phyloP scores from a whole-genome alignment of 2,888 invertebrate genomes.

The Plagodis dolabraria region DNA sequence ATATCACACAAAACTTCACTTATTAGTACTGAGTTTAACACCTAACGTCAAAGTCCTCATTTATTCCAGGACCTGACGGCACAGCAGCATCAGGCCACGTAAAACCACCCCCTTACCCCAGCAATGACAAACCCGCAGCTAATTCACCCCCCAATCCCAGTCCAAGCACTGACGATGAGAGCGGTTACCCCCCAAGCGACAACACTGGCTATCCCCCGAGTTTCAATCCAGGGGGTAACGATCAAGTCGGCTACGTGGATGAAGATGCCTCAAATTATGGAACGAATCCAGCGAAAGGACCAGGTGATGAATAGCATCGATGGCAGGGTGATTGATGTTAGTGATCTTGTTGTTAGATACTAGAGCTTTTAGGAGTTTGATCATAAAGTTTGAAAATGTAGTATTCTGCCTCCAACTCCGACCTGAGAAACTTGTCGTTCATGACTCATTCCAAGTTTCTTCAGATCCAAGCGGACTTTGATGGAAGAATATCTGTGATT shows the following conservation, averaged over 20 bases:
- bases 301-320: conserved; percentile 80
- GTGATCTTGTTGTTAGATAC: conserved; percentile 64
- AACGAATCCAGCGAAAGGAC: conserved; percentile 72
- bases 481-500: neutral
- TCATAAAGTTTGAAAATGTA: neutral
- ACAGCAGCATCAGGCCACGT: conserved; percentile 85
- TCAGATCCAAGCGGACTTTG: neutral
- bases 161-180: conserved; percentile 35
- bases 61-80: conserved; percentile 73
- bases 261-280: conserved; percentile 65
- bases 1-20: neutral
- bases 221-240: conserved; percentile 40
- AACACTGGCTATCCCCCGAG: conserved; percentile 35
- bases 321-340: conserved; percentile 67
- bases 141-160: conserved; percentile 45
- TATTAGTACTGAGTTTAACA: neutral
- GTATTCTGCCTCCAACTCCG: neutral
- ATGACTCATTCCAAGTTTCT: neutral
- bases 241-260: conserved; percentile 60
- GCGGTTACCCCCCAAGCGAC: conserved; percentile 32
- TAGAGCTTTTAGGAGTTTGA: conserved; percentile 11
- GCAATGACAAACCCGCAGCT: conserved; percentile 53
- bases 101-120: conserved; percentile 77
- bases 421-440: neutral
- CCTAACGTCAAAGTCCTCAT: conserved; percentile 2